Evolutionary conservation across 2,113 vertebrate species (phyloP), one percentile per base, ranked within the genome.

Genomic region (Tricholaema leucomelas): DNA sequence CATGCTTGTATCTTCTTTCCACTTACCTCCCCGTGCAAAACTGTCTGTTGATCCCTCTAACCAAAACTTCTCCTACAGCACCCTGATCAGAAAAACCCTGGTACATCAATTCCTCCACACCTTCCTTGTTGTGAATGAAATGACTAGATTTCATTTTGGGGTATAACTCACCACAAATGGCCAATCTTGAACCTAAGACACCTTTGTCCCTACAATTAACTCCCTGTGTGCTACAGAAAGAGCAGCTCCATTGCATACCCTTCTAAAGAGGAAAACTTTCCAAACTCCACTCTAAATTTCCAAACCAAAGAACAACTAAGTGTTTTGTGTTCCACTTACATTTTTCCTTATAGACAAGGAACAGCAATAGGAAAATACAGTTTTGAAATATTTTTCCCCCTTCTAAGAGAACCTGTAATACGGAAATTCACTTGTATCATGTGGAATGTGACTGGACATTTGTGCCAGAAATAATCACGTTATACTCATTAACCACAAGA

Each of bases 401-500:
- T 8, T 4, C 8, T 4, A 54, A 79, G 18, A 73, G 42, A 87
- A 77, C 63, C 2, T 38, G 9, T 50, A 84, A 65, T 72, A 69
- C n/a, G 55, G 23, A 88, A 89, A 61, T 2, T 0, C 65, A 13
- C 42, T 70, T 90, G 7, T 52, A 48, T 61, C 38, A 19, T 36
- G 28, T 18, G 81, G 66, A 83, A 60, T 13, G 20, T 81, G 59
- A 81, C 66, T 6, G 0, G 44, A 33, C 35, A 85, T 70, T 85
- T 0, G 0, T 87, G 78, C 61, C 70, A 84, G 66, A 92, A 95
- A 59, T 64, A 9, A 82, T 16, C 56, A 58, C 9, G 1, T 86
- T 92, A 52, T 28, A 63, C 58, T 91, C 76, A 84, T 83, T 94
- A 92, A 77, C 58, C 60, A 86, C 35, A 89, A 55, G 69, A 90